Percentiles rank a stretch among this genome's conserved stretches.
phyloP scores from a whole-genome alignment of 2,797 vertebrate genomes.

The Acanthiza pusilla region DNA sequence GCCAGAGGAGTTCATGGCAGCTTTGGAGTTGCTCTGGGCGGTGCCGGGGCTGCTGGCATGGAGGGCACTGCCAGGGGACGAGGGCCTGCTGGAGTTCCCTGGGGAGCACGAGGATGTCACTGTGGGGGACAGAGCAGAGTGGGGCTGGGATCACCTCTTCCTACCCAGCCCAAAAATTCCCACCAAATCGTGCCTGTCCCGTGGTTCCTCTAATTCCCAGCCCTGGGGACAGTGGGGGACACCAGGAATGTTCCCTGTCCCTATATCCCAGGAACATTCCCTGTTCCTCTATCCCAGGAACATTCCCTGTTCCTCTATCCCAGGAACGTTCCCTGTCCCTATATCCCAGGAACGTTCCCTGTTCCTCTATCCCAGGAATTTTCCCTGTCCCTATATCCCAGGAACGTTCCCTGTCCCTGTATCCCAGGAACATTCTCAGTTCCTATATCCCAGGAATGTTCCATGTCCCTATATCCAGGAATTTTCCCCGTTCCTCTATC shows the following conservation, averaged over 20 bases:
- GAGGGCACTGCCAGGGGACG: slow-evolving; percentile 84
- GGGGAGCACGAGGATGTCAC: slow-evolving; percentile 94
- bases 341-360: too few species aligned
- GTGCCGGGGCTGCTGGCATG: slow-evolving; percentile 77
- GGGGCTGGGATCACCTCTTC: neutral
- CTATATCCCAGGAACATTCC: too few species aligned
- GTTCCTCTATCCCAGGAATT: too few species aligned
- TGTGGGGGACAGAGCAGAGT: slow-evolving; percentile 62
- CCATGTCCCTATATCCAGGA: too few species aligned
- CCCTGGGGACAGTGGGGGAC: neutral
- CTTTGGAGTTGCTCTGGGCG: slow-evolving; percentile 85
- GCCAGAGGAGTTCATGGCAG: slow-evolving; percentile 69
- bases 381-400: too few species aligned
- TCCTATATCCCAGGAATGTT: too few species aligned
- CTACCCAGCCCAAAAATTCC: neutral
- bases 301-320: neutral
- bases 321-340: neutral
- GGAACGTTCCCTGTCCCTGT: too few species aligned
- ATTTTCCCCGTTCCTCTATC: too few species aligned
- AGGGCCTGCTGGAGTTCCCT: slow-evolving; percentile 85
- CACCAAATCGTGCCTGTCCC: neutral
- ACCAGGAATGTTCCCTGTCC: neutral
- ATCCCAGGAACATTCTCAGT: too few species aligned
- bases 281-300: too few species aligned
- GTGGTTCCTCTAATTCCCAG: neutral